Evolutionary conservation across 2,113 vertebrate species (phyloP).

Genomic region (Melanerpes formicivorus): DNA sequence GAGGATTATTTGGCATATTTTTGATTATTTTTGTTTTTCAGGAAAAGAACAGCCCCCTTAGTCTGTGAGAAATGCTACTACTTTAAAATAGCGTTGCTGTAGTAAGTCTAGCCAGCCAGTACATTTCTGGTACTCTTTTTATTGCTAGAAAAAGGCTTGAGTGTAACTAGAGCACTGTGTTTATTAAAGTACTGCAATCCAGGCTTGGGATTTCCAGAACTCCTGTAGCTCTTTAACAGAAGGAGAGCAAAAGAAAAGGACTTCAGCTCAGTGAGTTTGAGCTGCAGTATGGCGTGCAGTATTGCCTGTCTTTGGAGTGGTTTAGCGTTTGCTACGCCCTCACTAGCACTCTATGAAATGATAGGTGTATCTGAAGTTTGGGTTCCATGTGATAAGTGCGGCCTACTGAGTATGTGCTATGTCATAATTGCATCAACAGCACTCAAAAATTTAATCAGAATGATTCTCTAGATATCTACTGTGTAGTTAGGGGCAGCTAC

Average conservation of each 20-base stretch:
- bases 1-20: neutral
- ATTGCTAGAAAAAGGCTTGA: neutral
- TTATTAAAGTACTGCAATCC: neutral
- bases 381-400: neutral
- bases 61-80: neutral
- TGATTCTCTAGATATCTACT: neutral
- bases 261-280: neutral
- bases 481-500: neutral
- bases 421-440: neutral
- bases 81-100: neutral
- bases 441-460: neutral
- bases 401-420: neutral
- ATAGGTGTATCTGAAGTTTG: neutral
- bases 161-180: accelerated
- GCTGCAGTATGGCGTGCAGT: neutral
- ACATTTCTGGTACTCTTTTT: neutral
- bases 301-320: neutral
- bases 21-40: neutral
- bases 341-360: neutral
- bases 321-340: neutral
- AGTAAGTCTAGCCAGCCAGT: neutral
- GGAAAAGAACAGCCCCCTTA: neutral
- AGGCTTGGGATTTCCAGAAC: neutral
- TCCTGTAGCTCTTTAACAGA: neutral
- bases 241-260: neutral